phyloP scores from a whole-genome alignment of 2,888 invertebrate species.

The Mythimna albipuncta region DNA sequence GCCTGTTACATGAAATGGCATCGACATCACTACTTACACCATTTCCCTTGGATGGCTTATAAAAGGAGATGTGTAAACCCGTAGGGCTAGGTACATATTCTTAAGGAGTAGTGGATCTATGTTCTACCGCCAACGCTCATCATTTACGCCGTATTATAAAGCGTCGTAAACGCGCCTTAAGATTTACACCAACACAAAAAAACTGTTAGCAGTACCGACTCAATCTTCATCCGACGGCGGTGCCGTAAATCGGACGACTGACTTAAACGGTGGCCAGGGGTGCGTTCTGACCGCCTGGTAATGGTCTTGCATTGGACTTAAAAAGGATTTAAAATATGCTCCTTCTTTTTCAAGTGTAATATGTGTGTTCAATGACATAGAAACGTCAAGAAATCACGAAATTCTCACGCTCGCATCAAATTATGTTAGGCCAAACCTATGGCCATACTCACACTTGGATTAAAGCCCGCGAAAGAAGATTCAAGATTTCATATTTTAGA shows the following conservation, averaged over 20 bases:
- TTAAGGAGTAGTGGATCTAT: not conserved
- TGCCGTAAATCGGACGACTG: conserved; percentile 77
- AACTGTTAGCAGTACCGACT: conserved; percentile 84
- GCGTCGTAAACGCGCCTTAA: conserved; percentile 83
- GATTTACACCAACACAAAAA: conserved; percentile 90
- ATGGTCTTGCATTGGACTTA: conserved; percentile 32
- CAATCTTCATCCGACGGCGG: conserved; percentile 80
- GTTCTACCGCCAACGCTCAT: conserved; percentile 65
- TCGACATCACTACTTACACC: not conserved
- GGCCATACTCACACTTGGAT: too few species aligned
- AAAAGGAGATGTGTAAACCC: not conserved
- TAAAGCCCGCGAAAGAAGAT: too few species aligned
- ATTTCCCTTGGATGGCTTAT: not conserved
- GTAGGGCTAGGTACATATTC: too few species aligned
- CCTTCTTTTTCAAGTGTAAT: not conserved
- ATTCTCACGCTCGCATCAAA: not conserved
- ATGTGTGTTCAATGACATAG: too few species aligned
- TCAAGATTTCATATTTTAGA: too few species aligned
- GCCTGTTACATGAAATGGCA: too few species aligned
- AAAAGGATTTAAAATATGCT: not conserved
- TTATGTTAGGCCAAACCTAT: too few species aligned
- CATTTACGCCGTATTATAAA: conserved; percentile 61
- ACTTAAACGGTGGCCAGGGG: conserved; percentile 67
- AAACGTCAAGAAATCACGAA: not conserved
- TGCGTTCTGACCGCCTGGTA: conserved; percentile 60